Conservation (phyloP, 2,797 vertebrate species). For the Poeciliopsis paucimaculata region DNA sequence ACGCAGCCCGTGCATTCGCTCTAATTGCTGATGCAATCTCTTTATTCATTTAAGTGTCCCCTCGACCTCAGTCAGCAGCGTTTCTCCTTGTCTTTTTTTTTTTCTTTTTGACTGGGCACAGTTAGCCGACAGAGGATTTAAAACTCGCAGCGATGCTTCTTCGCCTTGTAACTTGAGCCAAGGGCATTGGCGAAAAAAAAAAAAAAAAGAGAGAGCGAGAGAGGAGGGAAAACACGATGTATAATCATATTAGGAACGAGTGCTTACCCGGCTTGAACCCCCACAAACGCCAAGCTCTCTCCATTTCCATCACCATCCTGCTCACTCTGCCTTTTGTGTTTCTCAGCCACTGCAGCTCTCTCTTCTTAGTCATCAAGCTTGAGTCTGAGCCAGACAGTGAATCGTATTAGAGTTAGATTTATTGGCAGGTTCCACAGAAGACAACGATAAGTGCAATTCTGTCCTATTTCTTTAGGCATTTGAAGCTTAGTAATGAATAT, state of each 20-base stretch:
- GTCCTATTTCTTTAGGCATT: not conserved
- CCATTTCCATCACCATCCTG: conserved; percentile 38
- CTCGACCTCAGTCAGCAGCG: conserved; percentile 30
- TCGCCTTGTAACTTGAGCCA: conserved; percentile 18
- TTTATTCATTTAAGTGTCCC: conserved; percentile 23
- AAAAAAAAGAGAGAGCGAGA: not conserved
- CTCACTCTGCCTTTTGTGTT: conserved; percentile 50
- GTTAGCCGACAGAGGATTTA: conserved; percentile 25
- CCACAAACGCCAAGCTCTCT: conserved; percentile 39
- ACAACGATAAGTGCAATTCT: conserved; percentile 22
- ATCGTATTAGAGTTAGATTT: conserved; percentile 51
- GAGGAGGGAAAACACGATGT: conserved; percentile 45
- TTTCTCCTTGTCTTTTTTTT: not conserved
- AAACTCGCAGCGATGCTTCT: conserved; percentile 18
- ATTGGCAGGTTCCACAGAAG: conserved; percentile 56
- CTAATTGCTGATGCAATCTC: conserved; percentile 30
- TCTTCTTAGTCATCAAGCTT: conserved; percentile 58
- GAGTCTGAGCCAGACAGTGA: conserved; percentile 56
- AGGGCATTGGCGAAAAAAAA: conserved; percentile 46
- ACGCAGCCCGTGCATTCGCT: conserved; percentile 18
- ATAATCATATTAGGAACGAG: conserved; percentile 59
- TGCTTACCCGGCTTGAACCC: conserved; percentile 17
- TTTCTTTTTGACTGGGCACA: not conserved
- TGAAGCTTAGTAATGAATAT: conserved; percentile 35
- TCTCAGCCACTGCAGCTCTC: conserved; percentile 36